Evolutionary conservation across 1,140 invertebrate species (phyloP).

Genomic region (Calosoma granatense): DNA sequence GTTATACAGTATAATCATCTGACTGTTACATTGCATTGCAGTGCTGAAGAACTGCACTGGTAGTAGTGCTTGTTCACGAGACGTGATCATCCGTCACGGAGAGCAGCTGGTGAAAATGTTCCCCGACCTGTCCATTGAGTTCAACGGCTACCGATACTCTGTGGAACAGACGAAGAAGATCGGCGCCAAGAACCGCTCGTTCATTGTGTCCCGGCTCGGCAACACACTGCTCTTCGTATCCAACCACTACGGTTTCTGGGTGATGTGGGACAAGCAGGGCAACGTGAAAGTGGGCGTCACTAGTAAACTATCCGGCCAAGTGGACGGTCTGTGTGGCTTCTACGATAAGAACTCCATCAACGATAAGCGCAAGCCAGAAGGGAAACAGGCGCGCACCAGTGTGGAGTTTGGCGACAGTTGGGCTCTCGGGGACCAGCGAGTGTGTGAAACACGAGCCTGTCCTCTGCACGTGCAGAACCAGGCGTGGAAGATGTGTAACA

Average conservation of each 20-base stretch:
- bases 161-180: conserved; percentile 58
- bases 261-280: conserved; percentile 54
- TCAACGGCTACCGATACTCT: conserved; percentile 53
- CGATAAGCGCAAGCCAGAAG: conserved; percentile 60
- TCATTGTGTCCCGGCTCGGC: conserved; percentile 55
- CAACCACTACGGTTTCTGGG: conserved; percentile 57
- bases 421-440: conserved; percentile 41
- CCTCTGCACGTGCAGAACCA: conserved; percentile 44
- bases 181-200: conserved; percentile 48
- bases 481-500: conserved; percentile 51
- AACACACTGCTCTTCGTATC: conserved; percentile 57
- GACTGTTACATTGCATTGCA: no score
- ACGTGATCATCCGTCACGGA: conserved; percentile 47
- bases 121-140: conserved; percentile 53
- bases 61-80: conserved; percentile 41
- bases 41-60: conserved; percentile 52
- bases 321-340: conserved; percentile 71
- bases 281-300: conserved; percentile 62
- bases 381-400: conserved; percentile 45
- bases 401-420: conserved; percentile 66
- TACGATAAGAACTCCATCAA: conserved; percentile 54
- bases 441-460: conserved; percentile 47
- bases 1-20: conserved; percentile 15
- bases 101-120: conserved; percentile 46
- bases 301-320: conserved; percentile 43